These are phyloP conservation scores for Pogona vitticeps DNA, from an alignment of 2,113 vertebrate species.

Conservation along the genomic window DNA sequence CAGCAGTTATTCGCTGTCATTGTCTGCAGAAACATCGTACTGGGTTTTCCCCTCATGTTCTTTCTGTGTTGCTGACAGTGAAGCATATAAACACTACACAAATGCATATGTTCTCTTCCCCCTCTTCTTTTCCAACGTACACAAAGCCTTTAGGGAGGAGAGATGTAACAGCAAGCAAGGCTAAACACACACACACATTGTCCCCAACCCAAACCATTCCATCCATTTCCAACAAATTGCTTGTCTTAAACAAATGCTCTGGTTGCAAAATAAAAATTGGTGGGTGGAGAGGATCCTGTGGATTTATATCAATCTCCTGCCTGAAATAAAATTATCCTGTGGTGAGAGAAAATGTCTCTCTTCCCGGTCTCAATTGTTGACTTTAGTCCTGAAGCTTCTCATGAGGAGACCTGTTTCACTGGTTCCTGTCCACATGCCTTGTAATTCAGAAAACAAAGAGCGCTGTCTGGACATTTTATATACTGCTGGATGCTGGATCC, in stretches of 20 bases:
- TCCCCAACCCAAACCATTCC: too few species aligned
- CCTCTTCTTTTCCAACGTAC: not conserved
- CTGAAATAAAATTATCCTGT: not conserved
- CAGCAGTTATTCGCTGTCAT: not conserved
- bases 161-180: too few species aligned
- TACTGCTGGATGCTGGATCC: too few species aligned
- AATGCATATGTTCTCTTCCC: not conserved
- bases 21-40: too few species aligned
- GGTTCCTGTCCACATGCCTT: too few species aligned
- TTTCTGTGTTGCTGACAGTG: not conserved
- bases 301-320: not conserved
- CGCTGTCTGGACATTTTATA: too few species aligned
- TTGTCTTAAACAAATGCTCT: conserved; percentile 4
- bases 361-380: not conserved
- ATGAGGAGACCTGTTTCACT: too few species aligned
- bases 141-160: not conserved
- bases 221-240: not conserved
- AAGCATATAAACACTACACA: not conserved
- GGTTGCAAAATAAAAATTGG: not conserved
- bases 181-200: too few species aligned
- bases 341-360: not conserved
- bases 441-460: too few species aligned
- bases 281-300: too few species aligned
- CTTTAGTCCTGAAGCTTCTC: accelerated
- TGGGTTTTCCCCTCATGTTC: not conserved